phyloP scores from a whole-genome alignment of 2,113 vertebrate genomes.

The Salminus brasiliensis region DNA sequence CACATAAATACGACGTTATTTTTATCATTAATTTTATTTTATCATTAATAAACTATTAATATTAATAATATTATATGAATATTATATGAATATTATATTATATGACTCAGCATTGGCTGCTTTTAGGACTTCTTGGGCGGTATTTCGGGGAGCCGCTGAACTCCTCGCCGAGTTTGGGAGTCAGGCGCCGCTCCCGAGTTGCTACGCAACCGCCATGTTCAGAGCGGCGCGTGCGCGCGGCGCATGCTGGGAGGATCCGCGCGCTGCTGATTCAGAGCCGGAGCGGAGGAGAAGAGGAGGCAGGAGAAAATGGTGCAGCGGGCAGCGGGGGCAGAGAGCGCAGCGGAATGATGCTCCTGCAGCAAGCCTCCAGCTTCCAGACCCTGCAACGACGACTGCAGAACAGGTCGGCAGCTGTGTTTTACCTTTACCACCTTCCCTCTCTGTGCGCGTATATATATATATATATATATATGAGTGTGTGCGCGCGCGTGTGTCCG shows the following conservation, averaged over 20 bases:
- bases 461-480: no score
- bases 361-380: conserved; percentile 36
- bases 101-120: no score
- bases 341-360: conserved; percentile 53
- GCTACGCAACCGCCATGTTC: conserved; percentile 58
- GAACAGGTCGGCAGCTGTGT: conserved; percentile 51
- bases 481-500: no score
- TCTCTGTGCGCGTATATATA: no score
- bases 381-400: conserved; percentile 51
- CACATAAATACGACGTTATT: no score
- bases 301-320: conserved; percentile 56
- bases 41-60: no score
- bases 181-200: conserved; percentile 42
- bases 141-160: no score
- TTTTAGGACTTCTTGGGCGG: no score
- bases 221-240: conserved; percentile 48
- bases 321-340: conserved; percentile 42
- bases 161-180: neutral
- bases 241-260: conserved; percentile 61
- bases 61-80: no score
- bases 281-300: conserved; percentile 52
- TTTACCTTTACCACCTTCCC: neutral
- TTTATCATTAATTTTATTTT: no score
- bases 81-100: no score
- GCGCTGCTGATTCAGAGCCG: conserved; percentile 62